Evolutionary conservation across 1,140 invertebrate species (phyloP), one percentile per base, ranked within the genome.

Genomic region (Drosophila sp.): DNA sequence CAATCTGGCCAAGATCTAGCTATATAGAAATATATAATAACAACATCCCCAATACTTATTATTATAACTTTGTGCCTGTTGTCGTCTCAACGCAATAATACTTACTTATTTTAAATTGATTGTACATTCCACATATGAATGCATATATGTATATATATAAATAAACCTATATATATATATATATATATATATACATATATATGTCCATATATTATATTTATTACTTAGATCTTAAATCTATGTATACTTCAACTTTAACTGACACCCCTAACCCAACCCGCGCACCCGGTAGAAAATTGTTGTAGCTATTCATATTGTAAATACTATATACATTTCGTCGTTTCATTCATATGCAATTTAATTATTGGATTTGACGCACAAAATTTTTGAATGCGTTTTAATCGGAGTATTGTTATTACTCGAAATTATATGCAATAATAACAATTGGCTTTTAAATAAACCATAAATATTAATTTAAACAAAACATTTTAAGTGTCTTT

Each of bases 21-120:
- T 60, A 54, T 62, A 72, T 72, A 66, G 70, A 65, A 61, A 56
- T 57, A 56, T 61, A 75, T 71, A 72, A 76, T 55, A 64, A 56
- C 57, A 76, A 66, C 73, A 35, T 27, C 23, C 7, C 23, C 7
- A 76, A 70, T 60, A 76, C 66, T 70, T 65, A 70, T 66, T 54
- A 60, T 41, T 58, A 80, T 63, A 78, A 70, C 64, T 82, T 57
- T 70, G 79, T 86, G 82, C 78, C 82, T 87, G 76, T 87, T 84
- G 70, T 76, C 83, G 68, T 56, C 77, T 71, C 50, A 89, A 83
- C 61, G 84, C 79, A 87, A 87, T 73, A 87, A 84, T 87, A 80
- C 73, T 89, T 80, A 87, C 67, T 67, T 87, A 80, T 76, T 89
- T 58, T 76, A 70, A 89, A 76, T 84, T 89, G 80, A 89, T 89